Evolutionary conservation across 2,888 invertebrate genomes (phyloP).

Genomic region (Amiota minor): DNA sequence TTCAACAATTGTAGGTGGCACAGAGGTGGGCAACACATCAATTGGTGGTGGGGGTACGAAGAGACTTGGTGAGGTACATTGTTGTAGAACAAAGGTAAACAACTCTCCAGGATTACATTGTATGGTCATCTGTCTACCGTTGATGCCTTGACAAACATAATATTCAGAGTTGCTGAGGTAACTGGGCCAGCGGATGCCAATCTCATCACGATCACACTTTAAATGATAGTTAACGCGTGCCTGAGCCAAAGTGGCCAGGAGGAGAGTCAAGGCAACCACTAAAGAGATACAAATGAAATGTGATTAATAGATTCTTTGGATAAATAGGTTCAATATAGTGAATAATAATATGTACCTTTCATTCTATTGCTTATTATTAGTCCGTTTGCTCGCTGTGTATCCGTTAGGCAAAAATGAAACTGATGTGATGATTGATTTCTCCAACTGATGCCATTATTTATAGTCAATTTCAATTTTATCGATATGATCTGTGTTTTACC

Average conservation of each 20-base stretch:
- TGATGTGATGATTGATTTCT: conserved; percentile 58
- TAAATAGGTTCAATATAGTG: background rate
- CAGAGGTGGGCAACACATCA: conserved; percentile 60
- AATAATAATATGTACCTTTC: conserved; percentile 59
- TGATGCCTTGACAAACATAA: conserved; percentile 60
- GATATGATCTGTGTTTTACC: conserved; percentile 42
- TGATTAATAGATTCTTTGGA: conserved; percentile 3
- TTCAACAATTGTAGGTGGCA: conserved; percentile 45
- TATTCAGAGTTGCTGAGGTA: conserved; percentile 67
- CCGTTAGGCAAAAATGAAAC: conserved; percentile 57
- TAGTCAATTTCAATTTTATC: conserved; percentile 48
- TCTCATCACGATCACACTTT: conserved; percentile 63
- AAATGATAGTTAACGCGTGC: conserved; percentile 57
- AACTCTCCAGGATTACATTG: conserved; percentile 64
- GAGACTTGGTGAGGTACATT: conserved; percentile 59
- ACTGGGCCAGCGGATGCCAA: conserved; percentile 71
- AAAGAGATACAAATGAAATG: conserved; percentile 14
- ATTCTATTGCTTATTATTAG: conserved; percentile 47
- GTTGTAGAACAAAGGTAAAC: conserved; percentile 69
- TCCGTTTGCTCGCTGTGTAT: conserved; percentile 39
- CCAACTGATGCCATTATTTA: conserved; percentile 59
- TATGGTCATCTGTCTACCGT: conserved; percentile 55
- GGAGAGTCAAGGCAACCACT: conserved; percentile 61
- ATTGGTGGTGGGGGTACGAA: conserved; percentile 67
- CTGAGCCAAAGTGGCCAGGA: conserved; percentile 57